Evolutionary conservation across 2,113 vertebrate species (phyloP), one percentile per base, ranked within the genome.

Genomic region (Lepisosteus oculatus): DNA sequence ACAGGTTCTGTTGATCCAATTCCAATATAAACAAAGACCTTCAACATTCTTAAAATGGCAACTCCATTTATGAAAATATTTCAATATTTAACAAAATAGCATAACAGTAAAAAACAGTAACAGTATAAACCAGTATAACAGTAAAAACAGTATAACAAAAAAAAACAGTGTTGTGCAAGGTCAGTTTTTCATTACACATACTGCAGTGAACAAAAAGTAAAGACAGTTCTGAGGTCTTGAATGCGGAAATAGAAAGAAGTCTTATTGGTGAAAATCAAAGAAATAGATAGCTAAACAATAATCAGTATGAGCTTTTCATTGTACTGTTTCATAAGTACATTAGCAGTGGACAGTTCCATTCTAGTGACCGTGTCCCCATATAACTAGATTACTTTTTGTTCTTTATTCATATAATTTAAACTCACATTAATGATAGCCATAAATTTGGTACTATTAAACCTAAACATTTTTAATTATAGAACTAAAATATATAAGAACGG

Each of bases 11-110:
- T 57, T 55, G 15, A 75, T 69, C 73, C 73, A 64, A 67, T 72
- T 72, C 76, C 47, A 68, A 67, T 62, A 43, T 47, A 71, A 76
- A 78, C 74, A 81, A 68, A 77, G 43, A 55, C 61, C 57, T 29
- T 70, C n/a, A 62, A 66, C 41, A 3, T 74, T 65, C 72, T 77
- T 74, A 70, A 65, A 15, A 41, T 29, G 51, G 59, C 71, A 51
- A 51, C 5, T 77, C 69, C 79, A 71, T 75, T 78, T 76, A 71
- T 57, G 7, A 62, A 70, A 65, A 76, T 17, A 68, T 67, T 59
- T 43, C 61, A 45, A 55, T 67, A 57, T 43, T 45, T 45, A 66
- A 55, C 54, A 76, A 64, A 43, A 63, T 13, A 3, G n/a, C 6
- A 54, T 57, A 14, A 59, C 6, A 61, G 12, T 55, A 44, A 41